These are phyloP conservation scores for Amiota mariae DNA, from an alignment of 2,888 invertebrate genomes.

Conservation along the genomic window DNA sequence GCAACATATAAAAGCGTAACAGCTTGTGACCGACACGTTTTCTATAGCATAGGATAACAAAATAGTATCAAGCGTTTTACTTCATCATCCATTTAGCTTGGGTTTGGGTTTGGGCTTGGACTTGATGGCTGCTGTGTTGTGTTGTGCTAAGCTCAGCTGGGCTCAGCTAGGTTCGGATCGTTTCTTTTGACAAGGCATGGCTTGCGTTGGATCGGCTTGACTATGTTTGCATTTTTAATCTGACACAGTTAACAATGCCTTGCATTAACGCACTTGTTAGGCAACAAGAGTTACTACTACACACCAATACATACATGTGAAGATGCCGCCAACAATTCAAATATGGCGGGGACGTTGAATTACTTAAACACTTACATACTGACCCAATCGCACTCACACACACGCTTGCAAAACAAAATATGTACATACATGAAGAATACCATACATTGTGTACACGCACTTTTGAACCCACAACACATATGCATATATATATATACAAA, in stretches of 20 bases:
- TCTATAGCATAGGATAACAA: neutral
- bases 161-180: too few relatives aligned
- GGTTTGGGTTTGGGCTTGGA: neutral
- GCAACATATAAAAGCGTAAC: too few relatives aligned
- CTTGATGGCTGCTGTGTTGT: too few relatives aligned
- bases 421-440: neutral
- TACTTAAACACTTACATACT: neutral
- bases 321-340: too few relatives aligned
- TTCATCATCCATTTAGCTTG: neutral
- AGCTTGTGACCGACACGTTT: too few relatives aligned
- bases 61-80: neutral
- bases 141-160: too few relatives aligned
- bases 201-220: too few relatives aligned
- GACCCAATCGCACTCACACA: neutral
- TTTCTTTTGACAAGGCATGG: too few relatives aligned
- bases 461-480: conserved; percentile 18
- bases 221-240: conserved; percentile 24
- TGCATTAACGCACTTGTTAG: conserved; percentile 18
- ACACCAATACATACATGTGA: neutral
- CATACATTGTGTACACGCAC: conserved; percentile 9
- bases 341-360: conserved; percentile 7
- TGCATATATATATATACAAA: neutral
- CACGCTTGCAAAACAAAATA: neutral
- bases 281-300: neutral
- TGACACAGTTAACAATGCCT: conserved; percentile 26